Conservation (phyloP, 1,140 invertebrate genomes). For the Harlomillsia oculata region DNA sequence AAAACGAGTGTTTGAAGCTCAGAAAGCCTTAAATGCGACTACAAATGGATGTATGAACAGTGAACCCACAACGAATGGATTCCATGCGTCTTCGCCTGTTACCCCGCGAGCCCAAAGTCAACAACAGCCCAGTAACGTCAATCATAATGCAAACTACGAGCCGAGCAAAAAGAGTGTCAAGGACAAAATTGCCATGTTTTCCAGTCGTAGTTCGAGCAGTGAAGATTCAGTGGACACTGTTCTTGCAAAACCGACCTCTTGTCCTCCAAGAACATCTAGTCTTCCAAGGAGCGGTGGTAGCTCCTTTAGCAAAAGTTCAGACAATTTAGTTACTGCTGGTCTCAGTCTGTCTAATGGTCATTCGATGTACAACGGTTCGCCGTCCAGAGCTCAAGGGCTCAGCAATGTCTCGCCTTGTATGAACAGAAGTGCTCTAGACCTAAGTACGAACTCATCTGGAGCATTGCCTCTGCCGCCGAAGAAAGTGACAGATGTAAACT, state of each 20-base stretch:
- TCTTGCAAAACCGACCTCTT: conserved; percentile 5
- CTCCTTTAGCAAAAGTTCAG: conserved; percentile 26
- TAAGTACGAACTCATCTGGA: not conserved
- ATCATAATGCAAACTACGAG: conserved; percentile 45
- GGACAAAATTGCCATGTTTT: conserved; percentile 82
- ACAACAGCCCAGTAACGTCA: conserved; percentile 44
- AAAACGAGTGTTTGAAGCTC: conserved; percentile 16
- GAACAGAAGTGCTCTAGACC: not conserved
- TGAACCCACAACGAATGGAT: not conserved
- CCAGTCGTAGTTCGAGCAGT: conserved; percentile 37
- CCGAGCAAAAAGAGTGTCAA: conserved; percentile 67
- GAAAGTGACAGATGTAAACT: not conserved
- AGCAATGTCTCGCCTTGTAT: not conserved
- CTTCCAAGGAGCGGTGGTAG: conserved; percentile 14
- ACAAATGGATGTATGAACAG: not conserved
- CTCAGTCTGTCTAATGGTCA: conserved; percentile 4
- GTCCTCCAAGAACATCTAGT: conserved; percentile 26
- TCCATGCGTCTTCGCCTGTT: not conserved
- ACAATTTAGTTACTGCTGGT: conserved; percentile 20
- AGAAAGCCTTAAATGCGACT: not conserved
- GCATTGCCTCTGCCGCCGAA: not conserved
- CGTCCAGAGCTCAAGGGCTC: not conserved
- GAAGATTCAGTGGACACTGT: conserved; percentile 22
- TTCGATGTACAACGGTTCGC: not conserved
- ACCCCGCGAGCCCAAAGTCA: too few species aligned